Evolutionary conservation across 2,797 vertebrate species (phyloP).

Genomic region (Mormyrus hasselquistii): DNA sequence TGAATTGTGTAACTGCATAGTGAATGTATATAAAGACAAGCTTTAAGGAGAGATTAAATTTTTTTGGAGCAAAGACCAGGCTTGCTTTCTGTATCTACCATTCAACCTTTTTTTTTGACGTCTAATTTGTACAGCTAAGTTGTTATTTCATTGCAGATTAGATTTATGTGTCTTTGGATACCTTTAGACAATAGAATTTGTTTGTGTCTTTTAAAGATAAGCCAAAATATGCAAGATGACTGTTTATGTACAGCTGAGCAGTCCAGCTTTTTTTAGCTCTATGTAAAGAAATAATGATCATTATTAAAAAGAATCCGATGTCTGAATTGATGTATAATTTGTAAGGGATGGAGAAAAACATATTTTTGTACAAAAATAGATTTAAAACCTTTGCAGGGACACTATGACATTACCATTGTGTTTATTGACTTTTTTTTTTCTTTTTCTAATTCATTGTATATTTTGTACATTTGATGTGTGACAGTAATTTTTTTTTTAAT

Average conservation of each 20-base stretch:
- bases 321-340: background rate
- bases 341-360: background rate
- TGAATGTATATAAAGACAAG: slow-evolving; percentile 4
- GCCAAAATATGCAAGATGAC: background rate
- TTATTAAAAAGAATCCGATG: background rate
- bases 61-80: background rate
- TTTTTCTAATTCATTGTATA: background rate
- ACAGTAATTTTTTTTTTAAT: background rate
- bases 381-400: background rate
- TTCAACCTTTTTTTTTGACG: background rate
- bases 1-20: background rate
- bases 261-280: background rate
- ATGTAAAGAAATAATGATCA: background rate
- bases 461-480: background rate
- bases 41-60: background rate
- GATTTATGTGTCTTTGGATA: background rate
- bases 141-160: background rate
- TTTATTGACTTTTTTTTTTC: background rate
- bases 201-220: slow-evolving; percentile 6
- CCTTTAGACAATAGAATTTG: background rate
- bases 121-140: background rate
- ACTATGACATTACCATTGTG: background rate
- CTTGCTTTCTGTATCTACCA: background rate
- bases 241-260: background rate
- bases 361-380: background rate